Evolutionary conservation across 2,797 vertebrate genomes (phyloP).

Genomic region (Holocentrus rufus): DNA sequence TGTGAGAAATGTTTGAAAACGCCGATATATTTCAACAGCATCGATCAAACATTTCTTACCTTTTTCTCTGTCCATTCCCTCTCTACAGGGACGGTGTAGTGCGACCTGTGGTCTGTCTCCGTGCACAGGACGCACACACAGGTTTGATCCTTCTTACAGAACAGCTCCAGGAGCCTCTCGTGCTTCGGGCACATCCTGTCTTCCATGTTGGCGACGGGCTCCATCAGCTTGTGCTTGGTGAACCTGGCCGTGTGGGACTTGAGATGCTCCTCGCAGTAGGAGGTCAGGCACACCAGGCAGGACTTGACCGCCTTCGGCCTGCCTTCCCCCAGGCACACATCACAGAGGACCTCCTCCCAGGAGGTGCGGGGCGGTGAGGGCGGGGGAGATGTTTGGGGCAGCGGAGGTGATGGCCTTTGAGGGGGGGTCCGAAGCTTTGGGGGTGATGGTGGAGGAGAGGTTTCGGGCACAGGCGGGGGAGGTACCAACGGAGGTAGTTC

Average conservation of each 20-base stretch:
- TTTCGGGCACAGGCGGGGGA: background rate
- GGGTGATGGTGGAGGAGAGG: conserved; percentile 23
- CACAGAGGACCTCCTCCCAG: conserved; percentile 80
- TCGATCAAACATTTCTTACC: conserved; percentile 58
- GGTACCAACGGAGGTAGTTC: conserved; percentile 67
- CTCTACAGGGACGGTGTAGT: conserved; percentile 85
- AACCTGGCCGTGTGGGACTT: conserved; percentile 77
- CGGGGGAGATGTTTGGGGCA: conserved; percentile 29
- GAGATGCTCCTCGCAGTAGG: conserved; percentile 84
- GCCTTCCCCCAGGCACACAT: conserved; percentile 78
- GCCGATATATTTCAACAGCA: too few species aligned
- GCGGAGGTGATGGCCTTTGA: background rate
- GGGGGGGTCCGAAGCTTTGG: background rate
- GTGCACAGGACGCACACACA: conserved; percentile 86
- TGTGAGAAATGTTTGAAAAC: too few species aligned
- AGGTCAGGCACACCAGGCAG: conserved; percentile 84
- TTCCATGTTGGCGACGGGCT: conserved; percentile 83
- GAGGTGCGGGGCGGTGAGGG: conserved; percentile 14
- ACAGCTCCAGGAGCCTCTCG: conserved; percentile 83
- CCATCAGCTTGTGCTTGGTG: conserved; percentile 85
- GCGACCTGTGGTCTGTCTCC: conserved; percentile 83
- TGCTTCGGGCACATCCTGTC: conserved; percentile 85
- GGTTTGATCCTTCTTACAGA: conserved; percentile 84
- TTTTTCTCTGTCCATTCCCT: conserved; percentile 82
- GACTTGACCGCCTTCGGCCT: conserved; percentile 76